Evolutionary conservation across 2,888 invertebrate species (phyloP).

Genomic region (Dynastes hyllus): DNA sequence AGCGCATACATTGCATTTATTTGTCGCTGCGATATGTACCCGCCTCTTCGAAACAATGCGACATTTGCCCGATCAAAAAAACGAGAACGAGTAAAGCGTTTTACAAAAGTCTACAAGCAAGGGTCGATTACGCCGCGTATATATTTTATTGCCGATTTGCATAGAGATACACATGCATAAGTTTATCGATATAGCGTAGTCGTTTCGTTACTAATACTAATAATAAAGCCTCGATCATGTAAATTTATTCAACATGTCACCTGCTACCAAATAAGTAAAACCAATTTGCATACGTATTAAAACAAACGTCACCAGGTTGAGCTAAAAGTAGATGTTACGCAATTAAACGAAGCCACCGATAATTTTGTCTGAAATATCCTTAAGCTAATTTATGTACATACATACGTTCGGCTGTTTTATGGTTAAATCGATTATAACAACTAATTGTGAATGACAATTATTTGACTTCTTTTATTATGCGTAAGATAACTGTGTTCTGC

Average conservation of each 20-base stretch:
- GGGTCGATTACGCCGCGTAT: too few species aligned
- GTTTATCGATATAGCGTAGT: too few species aligned
- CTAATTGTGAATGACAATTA: slow-evolving; percentile 11
- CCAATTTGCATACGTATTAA: slow-evolving; percentile 13
- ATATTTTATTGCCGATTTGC: too few species aligned
- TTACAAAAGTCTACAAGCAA: too few species aligned
- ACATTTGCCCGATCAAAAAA: too few species aligned
- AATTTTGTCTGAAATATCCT: not conserved
- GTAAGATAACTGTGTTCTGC: not conserved
- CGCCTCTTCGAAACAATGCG: too few species aligned
- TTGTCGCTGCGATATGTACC: too few species aligned
- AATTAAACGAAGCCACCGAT: not conserved
- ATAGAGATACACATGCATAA: too few species aligned
- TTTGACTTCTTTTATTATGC: not conserved
- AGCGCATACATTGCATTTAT: not conserved
- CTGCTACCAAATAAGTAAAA: slow-evolving; percentile 2
- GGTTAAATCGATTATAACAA: slow-evolving; percentile 2
- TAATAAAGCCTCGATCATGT: not conserved
- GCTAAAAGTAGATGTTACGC: not conserved
- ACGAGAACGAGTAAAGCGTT: too few species aligned
- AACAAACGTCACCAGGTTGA: not conserved
- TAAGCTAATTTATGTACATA: not conserved
- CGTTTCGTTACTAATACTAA: not conserved
- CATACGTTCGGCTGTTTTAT: not conserved
- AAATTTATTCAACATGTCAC: slow-evolving; percentile 9